Base-by-base conservation (phyloP, 2,888 invertebrate genomes). In the Luperina testacea region DNA sequence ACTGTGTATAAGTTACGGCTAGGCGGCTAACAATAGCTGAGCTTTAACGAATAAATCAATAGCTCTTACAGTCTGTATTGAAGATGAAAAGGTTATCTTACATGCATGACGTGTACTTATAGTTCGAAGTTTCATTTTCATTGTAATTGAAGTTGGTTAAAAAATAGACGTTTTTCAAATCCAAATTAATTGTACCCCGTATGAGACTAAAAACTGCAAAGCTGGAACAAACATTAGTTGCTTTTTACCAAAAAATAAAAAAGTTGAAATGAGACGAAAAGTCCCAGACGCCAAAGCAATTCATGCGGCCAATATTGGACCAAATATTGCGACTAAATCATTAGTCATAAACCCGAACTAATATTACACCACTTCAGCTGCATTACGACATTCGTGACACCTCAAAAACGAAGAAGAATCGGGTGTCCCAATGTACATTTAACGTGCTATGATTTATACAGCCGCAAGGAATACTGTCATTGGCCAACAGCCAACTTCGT, bases 401-500 rank as follows among this genome's bases (percentile, higher is more conserved):
- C 78, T 81, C 61, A 75, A 84, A 84, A 88, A 78, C 71, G 75
- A 84, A 81, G 75, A 82, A 75, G 74, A 86, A 79, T 86, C 77
- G 88, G 87, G 82, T 88, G 88, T 90, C 88, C 81, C 87, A 75
- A 90, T 91, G 89, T 91, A 84, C 88, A 88, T 85, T 87, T 89
- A 87, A 86, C 81, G 88, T 89, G 86, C 88, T 87, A 92, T 93
- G 93, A 94, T 94, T 93, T 94, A 94, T 88, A 86, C 81, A 83
- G 82, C 92, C 91, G 92, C 92, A 91, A 89, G 89, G 88, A 87
- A 87, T 87, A 88, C 87, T 63, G 45, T 8, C 53, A 84, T 89
- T 93, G 94, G 94, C 92, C 75, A 73, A 78, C 67, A 83, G 92
- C 94, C 94, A 94, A 88, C 88, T 86, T 78, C 80, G 93, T 93